Evolutionary conservation across 1,140 invertebrate genomes (phyloP), one percentile per base, ranked within the genome.

Genomic region (Maniola jurtina): DNA sequence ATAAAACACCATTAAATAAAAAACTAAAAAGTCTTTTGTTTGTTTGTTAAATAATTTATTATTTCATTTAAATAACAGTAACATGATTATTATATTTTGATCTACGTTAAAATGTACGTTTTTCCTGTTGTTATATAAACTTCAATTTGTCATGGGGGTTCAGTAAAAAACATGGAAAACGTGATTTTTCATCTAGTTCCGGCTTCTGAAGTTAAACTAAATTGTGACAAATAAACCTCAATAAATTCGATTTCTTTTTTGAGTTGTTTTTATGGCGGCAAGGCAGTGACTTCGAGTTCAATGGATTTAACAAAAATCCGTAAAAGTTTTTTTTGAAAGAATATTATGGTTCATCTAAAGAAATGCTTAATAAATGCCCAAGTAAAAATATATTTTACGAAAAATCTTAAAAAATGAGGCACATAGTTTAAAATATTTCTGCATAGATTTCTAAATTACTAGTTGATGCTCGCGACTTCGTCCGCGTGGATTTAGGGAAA

Each of bases 191-290:
- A 11, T 25, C 14, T 52, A 52, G 48, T 52, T 52, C 48, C 48
- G 48, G 48, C 48, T 52, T 11, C 14, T 16, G 25, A 52, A 52
- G 15, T 52, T 52, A 52, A 25, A 52, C 48, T 52, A 40, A 52
- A 52, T 52, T 52, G 48, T 25, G 48, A 52, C 15, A 52, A 52
- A 52, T 52, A 8, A 25, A 52, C 48, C 10, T 52, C 48, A 52
- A 52, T 52, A 52, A 52, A 52, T 25, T 25, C 48, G 48, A 52
- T 16, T 52, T 52, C 48, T 52, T 52, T 52, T 52, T 52, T 16
- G 8, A 8, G 4, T 3, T 5, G 14, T 52, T 52, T 52, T 52
- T 52, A 52, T 16, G 14, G 4, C 48, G 0, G 6, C 14, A 11
- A 11, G 14, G 25, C 15, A 14, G 5, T 52, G 48, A 52, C 6